Evolutionary conservation across 2,888 invertebrate species (phyloP), one percentile per base, ranked within the genome.

Genomic region (Sipha maydis): DNA sequence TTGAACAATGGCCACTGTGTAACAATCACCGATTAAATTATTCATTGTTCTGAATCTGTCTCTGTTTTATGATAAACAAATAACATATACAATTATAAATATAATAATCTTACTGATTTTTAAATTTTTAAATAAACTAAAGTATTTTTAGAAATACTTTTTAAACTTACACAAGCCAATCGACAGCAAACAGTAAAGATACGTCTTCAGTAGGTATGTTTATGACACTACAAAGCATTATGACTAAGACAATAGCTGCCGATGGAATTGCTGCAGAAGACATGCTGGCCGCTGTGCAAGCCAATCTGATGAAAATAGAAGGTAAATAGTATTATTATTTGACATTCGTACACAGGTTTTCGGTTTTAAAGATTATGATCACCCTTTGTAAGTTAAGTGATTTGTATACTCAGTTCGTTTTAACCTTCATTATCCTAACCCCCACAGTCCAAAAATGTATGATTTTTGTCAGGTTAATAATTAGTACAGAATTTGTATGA

Each of bases 211-310:
- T 94, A 0, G 97, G 97, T 28, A 96, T 96, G 91, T 96, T 96
- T 84, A 97, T 95, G 0, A 97, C 95, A 31, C 96, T 95, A 79
- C 97, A 92, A 9, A 97, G 96, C 88, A 97, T 96, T 41, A 96
- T 93, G 25, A 97, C 93, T 31, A 97, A 92, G 4, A 97, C 96
- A 91, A 97, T 92, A 0, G 97, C 97, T 0, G 97, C 97, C 90
- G 96, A 96, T 0, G 97, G 97, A 5, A 97, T 96, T 77, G 96
- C 96, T 1, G 97, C 96, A 82, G 97, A 96, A 0, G 97, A 97
- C 91, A 97, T 95, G n/a, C 97, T 96, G 0, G 96, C 96, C 0
- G 96, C 96, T 1, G 97, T 97, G 4, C 96, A 95, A 17, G 96
- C 96, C 85, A 97, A 92, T 90, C 96, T 96, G 92, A 17, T 78